Base-by-base conservation (phyloP, 1,140 invertebrate genomes). In the Nasonia vitripennis region DNA sequence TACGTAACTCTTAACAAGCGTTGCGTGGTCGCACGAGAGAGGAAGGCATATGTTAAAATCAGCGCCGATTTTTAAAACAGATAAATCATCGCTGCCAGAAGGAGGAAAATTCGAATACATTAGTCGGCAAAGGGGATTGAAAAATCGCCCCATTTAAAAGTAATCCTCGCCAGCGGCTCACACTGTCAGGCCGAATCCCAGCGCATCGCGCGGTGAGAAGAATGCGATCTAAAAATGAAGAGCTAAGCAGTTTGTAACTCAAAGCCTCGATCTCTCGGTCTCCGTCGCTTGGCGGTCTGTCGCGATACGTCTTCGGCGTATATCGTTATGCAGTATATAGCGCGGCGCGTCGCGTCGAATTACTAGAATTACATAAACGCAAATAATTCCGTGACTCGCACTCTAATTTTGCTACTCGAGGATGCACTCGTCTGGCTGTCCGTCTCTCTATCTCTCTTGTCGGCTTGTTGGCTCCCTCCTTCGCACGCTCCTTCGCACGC, bases 311-410 rank as follows among this genome's bases (percentile, higher is more conserved):
- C 20, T 62, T 62, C 55, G 55, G 17, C 17, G 27, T 2, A 5
- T 62, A 62, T n/a, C 55, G 55, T 62, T 6, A 62, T 62, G 5
- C 20, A 55, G 27, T 14, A 73, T 55, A 71, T 68, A 41, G 23
- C 67, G 37, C 11, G 23, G 23, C 71, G 81, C 48, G 81, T 55
- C 51, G 73, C 71, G 9, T 83, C 67, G 31, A 83, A 83, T 81
- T 81, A 71, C 79, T 81, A 67, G 23, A 81, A 73, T 83, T 83
- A 75, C 68, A 73, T 75, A 74, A 71, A 75, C 81, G 67, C 23
- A 68, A 68, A 68, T 10, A 68, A 68, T 68, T n/a, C 23, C 67
- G 71, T 37, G 71, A 45, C 74, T 74, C 12, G 31, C 27, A 27
- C 34, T 77, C 37, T 48, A 77, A 77, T 77, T 74, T 37, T 74